Evolutionary conservation across 2,113 vertebrate genomes (phyloP).

Genomic region (Galeopterus variegatus): DNA sequence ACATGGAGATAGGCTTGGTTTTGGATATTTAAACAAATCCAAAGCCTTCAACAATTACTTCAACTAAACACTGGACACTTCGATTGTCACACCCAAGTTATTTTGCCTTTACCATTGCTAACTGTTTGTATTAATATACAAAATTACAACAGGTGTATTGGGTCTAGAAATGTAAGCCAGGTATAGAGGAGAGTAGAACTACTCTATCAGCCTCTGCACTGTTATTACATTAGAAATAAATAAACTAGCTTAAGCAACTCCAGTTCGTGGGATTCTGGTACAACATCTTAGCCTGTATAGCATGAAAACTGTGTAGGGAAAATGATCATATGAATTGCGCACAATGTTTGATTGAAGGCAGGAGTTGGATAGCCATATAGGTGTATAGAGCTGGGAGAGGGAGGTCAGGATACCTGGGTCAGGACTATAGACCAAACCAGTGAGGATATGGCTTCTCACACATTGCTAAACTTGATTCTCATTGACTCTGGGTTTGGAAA

Average conservation of each 20-base stretch:
- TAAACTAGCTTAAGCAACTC: background rate
- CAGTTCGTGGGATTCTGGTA: background rate
- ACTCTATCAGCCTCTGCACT: background rate
- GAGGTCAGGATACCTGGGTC: background rate
- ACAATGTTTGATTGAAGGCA: background rate
- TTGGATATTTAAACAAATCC: background rate
- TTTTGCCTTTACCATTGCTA: background rate
- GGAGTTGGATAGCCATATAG: background rate
- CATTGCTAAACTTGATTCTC: background rate
- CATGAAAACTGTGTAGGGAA: background rate
- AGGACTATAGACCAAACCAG: background rate
- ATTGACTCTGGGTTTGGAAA: background rate
- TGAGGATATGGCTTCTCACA: background rate
- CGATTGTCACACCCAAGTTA: background rate
- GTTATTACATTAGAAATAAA: background rate
- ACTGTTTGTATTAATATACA: background rate
- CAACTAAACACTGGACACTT: background rate
- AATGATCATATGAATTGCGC: background rate
- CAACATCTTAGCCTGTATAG: background rate
- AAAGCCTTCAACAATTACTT: conserved; percentile 24
- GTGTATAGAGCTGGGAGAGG: too few relatives aligned
- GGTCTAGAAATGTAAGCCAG: conserved; percentile 24
- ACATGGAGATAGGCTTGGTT: background rate
- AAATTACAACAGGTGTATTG: background rate
- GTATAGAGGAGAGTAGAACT: background rate